Base-by-base conservation (phyloP, 2,797 vertebrate genomes). In the Galaxias olidus region DNA sequence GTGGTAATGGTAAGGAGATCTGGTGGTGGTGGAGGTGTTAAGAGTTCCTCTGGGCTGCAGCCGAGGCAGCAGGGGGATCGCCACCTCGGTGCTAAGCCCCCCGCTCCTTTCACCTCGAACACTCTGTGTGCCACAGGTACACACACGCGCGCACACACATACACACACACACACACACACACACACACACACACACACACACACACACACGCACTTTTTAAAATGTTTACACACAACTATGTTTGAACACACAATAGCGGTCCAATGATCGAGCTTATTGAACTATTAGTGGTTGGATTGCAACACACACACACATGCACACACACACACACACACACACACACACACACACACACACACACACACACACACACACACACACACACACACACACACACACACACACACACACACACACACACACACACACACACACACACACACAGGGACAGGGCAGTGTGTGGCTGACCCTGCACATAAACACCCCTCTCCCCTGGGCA, bases 21-120 rank as follows among this genome's bases (percentile, higher is more conserved):
- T 71, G 65, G 65, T 76, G 63, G 69, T 60, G 62, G 71, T 46
- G 19, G 66, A 85, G 65, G 83, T 85, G 86, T 85, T 85, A 79
- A 84, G 81, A 59, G 78, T 84, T 82, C 69, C 81, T 84, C 19
- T 44, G 79, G 73, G 83, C 70, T 59, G 59, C 63, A 63, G 67
- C 59, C 67, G 42, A 64, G 46, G 69, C 66, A 69, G 66, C 76
- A 65, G 40, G 20, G 71, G 76, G 78, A 85, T 68, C 78, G 79
- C 75, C 80, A 75, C 70, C 59, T 69, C 12, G 40, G 72, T 75
- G 72, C 51, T 79, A 72, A 75, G 62, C 71, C 77, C 73, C 73
- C 61, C 13, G 5, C 52, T 78, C 52, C 59, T 80, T 81, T 74
- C 65, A 52, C 63, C 68, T 15, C 55, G 57, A 68, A 65, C 47